Percentiles rank a stretch among this genome's conserved stretches.
Evolutionary conservation across 2,888 invertebrate species (phyloP).

Genomic region (Busseola fusca): DNA sequence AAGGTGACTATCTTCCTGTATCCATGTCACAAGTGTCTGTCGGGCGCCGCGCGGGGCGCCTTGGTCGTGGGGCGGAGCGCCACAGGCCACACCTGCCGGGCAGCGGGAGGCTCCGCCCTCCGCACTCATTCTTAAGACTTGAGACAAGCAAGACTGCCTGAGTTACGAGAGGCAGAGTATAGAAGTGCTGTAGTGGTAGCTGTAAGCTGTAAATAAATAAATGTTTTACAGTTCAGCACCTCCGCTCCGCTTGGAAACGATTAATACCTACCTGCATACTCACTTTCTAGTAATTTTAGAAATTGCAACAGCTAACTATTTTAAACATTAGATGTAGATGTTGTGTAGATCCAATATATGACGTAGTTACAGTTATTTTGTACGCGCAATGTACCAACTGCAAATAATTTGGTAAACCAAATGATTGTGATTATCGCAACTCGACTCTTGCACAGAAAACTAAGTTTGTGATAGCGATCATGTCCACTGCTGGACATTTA

Average conservation of each 20-base stretch:
- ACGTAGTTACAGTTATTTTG: not conserved
- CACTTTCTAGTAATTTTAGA: not conserved
- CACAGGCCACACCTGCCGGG: slow-evolving; percentile 69
- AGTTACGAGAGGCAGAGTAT: slow-evolving; percentile 57
- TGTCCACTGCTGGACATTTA: not conserved
- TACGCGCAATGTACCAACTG: not conserved
- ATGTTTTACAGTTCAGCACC: not conserved
- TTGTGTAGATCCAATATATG: not conserved
- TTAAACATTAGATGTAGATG: not conserved
- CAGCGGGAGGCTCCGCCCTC: slow-evolving; percentile 64
- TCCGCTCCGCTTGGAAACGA: not conserved
- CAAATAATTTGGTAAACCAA: not conserved
- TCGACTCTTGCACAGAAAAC: not conserved
- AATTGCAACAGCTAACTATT: not conserved
- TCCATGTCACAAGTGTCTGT: not conserved
- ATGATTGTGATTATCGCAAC: not conserved
- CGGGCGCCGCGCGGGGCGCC: slow-evolving; percentile 16
- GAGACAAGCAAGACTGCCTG: slow-evolving; percentile 37
- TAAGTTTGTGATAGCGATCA: not conserved
- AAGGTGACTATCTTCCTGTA: slow-evolving; percentile 20
- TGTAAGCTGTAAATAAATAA: too few species aligned
- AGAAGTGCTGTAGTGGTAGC: not conserved
- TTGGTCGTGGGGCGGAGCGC: slow-evolving; percentile 59
- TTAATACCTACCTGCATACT: not conserved
- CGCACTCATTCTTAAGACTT: slow-evolving; percentile 51